These are phyloP conservation scores for Ephestia elutella DNA, from an alignment of 1,140 invertebrate genomes.

Conservation along the genomic window DNA sequence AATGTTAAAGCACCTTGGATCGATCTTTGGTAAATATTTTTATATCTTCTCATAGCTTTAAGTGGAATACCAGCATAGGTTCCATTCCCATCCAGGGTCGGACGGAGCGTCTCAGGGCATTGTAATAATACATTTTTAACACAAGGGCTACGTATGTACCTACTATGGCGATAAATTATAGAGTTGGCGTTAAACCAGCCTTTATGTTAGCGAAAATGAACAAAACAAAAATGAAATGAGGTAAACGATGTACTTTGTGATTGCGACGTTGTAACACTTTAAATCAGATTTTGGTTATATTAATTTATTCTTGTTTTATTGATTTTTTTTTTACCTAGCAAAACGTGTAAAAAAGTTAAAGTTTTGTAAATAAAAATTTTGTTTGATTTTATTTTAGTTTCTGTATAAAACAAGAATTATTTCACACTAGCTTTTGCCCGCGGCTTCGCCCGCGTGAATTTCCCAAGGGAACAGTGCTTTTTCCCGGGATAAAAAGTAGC, in stretches of 20 bases:
- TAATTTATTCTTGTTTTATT: too few species aligned
- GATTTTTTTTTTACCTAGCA: too few species aligned
- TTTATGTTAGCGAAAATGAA: background rate
- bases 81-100: background rate
- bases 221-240: background rate
- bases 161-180: conserved; percentile 7
- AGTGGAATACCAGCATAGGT: conserved; percentile 1
- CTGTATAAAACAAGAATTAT: too few species aligned
- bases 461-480: too few species aligned
- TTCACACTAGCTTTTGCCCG: too few species aligned
- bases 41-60: conserved; percentile 2
- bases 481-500: too few species aligned
- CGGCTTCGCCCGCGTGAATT: too few species aligned
- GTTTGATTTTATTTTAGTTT: background rate
- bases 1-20: too few species aligned
- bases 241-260: background rate
- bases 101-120: background rate
- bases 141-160: conserved; percentile 4
- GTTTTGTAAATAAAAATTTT: too few species aligned
- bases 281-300: too few species aligned
- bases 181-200: conserved; percentile 6
- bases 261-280: background rate
- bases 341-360: too few species aligned
- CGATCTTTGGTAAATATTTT: background rate
- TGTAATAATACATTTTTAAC: conserved; percentile 12